Conservation (phyloP, 2,888 invertebrate genomes). For the Eremobia ochroleuca region DNA sequence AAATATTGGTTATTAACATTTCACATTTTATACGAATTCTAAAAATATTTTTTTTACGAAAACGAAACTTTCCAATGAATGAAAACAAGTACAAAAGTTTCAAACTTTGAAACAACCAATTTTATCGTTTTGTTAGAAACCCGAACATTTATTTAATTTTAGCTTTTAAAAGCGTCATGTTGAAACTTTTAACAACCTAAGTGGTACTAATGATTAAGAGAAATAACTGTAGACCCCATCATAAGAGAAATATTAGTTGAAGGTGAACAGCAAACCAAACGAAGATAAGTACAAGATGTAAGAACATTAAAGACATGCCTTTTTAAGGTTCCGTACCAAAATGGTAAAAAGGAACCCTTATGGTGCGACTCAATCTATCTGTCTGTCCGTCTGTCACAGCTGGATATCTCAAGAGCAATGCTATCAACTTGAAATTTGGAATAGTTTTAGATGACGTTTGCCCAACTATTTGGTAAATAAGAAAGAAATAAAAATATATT, state of each 20-base stretch:
- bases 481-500: no score
- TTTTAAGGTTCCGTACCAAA: no score
- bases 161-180: constrained; percentile 18
- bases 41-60: not conserved
- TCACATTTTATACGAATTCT: not conserved
- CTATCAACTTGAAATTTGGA: no score
- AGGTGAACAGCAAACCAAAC: not conserved
- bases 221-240: not conserved
- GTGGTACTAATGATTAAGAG: not conserved
- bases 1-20: not conserved
- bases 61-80: not conserved
- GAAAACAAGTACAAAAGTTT: not conserved
- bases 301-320: not conserved
- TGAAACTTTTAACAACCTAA: constrained; percentile 40
- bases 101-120: constrained; percentile 13
- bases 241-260: not conserved
- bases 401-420: no score
- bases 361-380: no score
- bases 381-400: no score
- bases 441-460: no score
- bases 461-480: no score
- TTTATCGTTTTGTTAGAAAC: not conserved
- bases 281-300: not conserved
- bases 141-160: not conserved
- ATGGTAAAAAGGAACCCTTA: no score